Evolutionary conservation across 1,140 invertebrate genomes (phyloP).

Genomic region (Oreohelix idahoensis): DNA sequence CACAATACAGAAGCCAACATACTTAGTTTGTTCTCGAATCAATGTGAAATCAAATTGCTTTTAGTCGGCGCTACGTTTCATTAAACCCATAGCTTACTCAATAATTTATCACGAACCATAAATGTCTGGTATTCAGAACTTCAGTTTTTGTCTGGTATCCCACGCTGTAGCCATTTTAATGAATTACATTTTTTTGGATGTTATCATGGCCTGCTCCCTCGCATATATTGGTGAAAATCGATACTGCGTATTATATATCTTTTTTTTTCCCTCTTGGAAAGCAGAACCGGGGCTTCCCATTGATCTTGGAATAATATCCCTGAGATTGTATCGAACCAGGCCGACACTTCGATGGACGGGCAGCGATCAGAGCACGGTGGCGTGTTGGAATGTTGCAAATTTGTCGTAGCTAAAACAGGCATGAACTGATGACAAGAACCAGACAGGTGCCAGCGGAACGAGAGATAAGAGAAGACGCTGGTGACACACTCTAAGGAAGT

Average conservation of each 20-base stretch:
- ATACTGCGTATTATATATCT: background rate
- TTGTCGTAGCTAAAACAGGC: background rate
- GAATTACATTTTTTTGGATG: background rate
- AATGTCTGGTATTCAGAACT: background rate
- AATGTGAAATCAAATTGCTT: background rate
- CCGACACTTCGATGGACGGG: background rate
- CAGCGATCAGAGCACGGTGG: background rate
- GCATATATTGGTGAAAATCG: background rate
- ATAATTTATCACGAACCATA: background rate
- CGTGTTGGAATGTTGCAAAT: background rate
- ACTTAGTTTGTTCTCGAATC: too few relatives aligned
- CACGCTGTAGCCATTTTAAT: background rate
- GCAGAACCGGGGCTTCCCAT: background rate
- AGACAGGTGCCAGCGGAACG: too few relatives aligned
- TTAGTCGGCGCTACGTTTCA: background rate
- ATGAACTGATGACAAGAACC: too few relatives aligned
- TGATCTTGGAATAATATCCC: conserved; percentile 1
- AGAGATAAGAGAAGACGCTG: too few relatives aligned
- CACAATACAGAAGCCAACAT: too few relatives aligned
- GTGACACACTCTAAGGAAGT: too few relatives aligned
- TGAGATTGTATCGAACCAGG: conserved; percentile 1
- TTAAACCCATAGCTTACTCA: background rate
- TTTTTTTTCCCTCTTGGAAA: background rate
- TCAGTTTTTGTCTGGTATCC: background rate
- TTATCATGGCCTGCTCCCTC: background rate